Percentiles rank a stretch among this genome's conserved stretches.
phyloP scores from a whole-genome alignment of 2,888 invertebrate species.

The Lasiommata megera region DNA sequence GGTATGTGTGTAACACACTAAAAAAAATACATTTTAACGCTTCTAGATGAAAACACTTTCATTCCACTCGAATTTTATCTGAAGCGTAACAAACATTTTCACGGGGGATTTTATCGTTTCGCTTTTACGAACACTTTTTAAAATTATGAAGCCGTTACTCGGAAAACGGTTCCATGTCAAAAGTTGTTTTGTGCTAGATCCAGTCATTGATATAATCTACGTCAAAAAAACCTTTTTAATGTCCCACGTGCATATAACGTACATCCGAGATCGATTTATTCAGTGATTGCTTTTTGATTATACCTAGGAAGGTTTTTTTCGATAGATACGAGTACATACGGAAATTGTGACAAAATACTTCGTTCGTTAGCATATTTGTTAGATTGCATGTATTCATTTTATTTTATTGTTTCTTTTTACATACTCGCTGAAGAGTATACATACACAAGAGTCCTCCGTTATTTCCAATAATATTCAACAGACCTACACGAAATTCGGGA shows the following conservation, averaged over 20 bases:
- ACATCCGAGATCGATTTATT: not conserved
- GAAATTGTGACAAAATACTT: no score
- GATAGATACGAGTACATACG: no score
- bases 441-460: no score
- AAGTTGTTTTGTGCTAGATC: not conserved
- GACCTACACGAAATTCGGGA: no score
- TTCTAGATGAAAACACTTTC: slow-evolving; percentile 8
- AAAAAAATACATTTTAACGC: slow-evolving; percentile 2
- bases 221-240: not conserved
- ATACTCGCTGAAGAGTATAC: no score
- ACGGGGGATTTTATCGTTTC: slow-evolving; percentile 14
- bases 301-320: no score
- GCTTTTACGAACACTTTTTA: slow-evolving; percentile 17
- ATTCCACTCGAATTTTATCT: slow-evolving; percentile 8
- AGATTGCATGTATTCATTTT: no score
- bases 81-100: slow-evolving; percentile 17
- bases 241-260: not conserved
- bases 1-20: not conserved
- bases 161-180: slow-evolving; percentile 8
- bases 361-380: no score
- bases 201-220: not conserved
- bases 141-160: slow-evolving; percentile 9
- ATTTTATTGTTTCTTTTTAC: no score
- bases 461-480: no score
- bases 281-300: not conserved